Evolutionary conservation across 2,797 vertebrate species (phyloP), one percentile per base, ranked within the genome.

Genomic region (Periophthalmus magnuspinnatus): DNA sequence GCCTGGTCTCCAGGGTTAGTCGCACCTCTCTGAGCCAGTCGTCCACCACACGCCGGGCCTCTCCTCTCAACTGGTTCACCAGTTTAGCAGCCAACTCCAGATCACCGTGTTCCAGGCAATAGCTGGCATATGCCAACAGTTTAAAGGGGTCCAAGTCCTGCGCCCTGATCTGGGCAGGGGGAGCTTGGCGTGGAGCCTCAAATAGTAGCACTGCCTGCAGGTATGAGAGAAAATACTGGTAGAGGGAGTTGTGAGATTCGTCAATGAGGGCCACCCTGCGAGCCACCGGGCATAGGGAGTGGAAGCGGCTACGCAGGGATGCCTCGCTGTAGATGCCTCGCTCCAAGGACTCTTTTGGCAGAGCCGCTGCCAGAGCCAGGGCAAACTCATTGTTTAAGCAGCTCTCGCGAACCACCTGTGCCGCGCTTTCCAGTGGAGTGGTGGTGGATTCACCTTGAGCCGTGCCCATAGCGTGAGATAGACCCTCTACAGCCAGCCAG

Each of bases 201-300:
- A 96, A 95, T 8, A 99, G 69, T 2, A 99, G 94, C 2, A 95
- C 88, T 0, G 98, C 96, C 85, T 99, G 97, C 70, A 99, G 52
- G 82, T 98, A 99, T 1, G 98, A 99, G 47, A 99, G 86, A 87
- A 99, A 96, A 84, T 99, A 99, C 5, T 99, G 98, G 79, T 97
- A 99, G 36, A 99, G 75, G 84, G 96, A 98, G 92, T 98, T 98
- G 70, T 94, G 94, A 0, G 96, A 94, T 80, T 98, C 97, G 0
- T 99, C 96, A 0, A 99, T 93, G 77, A 99, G 95, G 0, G 97
- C 98, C 1, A 99, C 97, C 0, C 95, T 92, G 2, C 93, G 94
- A 0, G 90, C 95, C 81, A 98, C 88, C n/a, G 90, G 94, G 5
- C 96, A 95, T 52, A 99, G 90, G 0, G 81, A 68, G 80, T 94